Base-by-base conservation (phyloP, 2,888 invertebrate genomes). In the Drosophila neutralis region DNA sequence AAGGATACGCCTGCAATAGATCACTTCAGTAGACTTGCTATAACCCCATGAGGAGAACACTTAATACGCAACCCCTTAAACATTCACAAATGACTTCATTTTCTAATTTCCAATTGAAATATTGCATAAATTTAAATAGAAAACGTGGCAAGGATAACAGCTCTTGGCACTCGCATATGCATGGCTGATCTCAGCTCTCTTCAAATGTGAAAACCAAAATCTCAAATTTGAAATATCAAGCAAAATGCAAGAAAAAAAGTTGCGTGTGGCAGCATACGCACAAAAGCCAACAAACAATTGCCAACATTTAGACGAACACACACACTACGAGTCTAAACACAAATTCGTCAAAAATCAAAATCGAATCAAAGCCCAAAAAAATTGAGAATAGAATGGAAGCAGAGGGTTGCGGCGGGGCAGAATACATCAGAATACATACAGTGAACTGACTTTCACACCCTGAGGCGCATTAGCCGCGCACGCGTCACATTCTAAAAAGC, bases 391-490 rank as follows among this genome's bases (percentile, higher is more conserved):
- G 59, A 31, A 53, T 18, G 2, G 35, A n/a, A n/a, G 29, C 4
- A 1, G 33, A 36, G 40, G 48, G 31, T 38, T 15, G 49, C 5
- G 21, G 24, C 18, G 29, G 21, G 21, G 21, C 5, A 33, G 33
- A 33, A 11, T 11, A 33, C 11, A n/a, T 27, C 4, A 15, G 57
- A 27, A 11, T 33, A 56, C n/a, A 31, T 29, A 0, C 21, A 18
- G 24, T 24, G 45, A 69, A 76, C 68, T 91, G 92, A 92, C 92
- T 91, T 91, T 92, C 84, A 91, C 92, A 91, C 91, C 91, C 91
- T 75, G 86, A 87, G 91, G 92, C 91, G 80, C 83, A 90, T 90
- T 90, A 89, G 91, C 87, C 76, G 86, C 69, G 78, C 83, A 83
- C 82, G 81, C 79, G 89, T 49, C 90, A 31, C 63, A 24, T 58